Evolutionary conservation across 1,140 invertebrate genomes (phyloP).

Genomic region (Zelostemma sp.): DNA sequence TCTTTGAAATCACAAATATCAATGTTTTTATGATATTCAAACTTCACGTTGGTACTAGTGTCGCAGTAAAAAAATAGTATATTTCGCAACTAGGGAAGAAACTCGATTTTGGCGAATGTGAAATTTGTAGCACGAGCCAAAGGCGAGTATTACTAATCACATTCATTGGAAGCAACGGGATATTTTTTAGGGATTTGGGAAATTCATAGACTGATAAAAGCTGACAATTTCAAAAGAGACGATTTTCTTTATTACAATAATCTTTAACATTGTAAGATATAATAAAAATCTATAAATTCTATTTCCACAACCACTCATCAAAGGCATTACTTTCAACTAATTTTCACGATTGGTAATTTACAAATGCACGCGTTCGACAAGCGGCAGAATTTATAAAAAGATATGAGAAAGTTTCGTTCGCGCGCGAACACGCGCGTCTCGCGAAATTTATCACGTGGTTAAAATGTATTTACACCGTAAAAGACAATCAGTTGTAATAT

Average conservation of each 20-base stretch:
- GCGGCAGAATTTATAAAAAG: constrained; percentile 42
- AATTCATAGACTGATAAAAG: no score
- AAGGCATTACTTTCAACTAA: constrained; percentile 55
- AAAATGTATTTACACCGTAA: constrained; percentile 59
- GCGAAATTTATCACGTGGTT: constrained; percentile 26
- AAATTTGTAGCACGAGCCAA: no score
- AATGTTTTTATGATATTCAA: no score
- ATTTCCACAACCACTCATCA: constrained; percentile 66
- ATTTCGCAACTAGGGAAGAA: no score
- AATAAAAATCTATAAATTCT: constrained; percentile 67
- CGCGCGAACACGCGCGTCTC: constrained; percentile 28
- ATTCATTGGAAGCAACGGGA: no score
- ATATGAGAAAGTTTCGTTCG: constrained; percentile 32
- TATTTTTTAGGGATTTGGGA: no score
- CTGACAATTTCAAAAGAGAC: no score
- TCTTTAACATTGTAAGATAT: constrained; percentile 61
- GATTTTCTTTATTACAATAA: constrained; percentile 60
- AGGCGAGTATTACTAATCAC: no score
- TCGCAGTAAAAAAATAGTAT: no score
- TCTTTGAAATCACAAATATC: no score
- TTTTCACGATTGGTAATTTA: constrained; percentile 47
- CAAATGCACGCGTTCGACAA: constrained; percentile 37
- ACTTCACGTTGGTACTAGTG: no score
- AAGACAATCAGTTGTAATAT: constrained; percentile 40
- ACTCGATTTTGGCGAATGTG: no score